Evolutionary conservation across 2,113 vertebrate genomes (phyloP), one percentile per base, ranked within the genome.

Genomic region (Spilogale gracilis): DNA sequence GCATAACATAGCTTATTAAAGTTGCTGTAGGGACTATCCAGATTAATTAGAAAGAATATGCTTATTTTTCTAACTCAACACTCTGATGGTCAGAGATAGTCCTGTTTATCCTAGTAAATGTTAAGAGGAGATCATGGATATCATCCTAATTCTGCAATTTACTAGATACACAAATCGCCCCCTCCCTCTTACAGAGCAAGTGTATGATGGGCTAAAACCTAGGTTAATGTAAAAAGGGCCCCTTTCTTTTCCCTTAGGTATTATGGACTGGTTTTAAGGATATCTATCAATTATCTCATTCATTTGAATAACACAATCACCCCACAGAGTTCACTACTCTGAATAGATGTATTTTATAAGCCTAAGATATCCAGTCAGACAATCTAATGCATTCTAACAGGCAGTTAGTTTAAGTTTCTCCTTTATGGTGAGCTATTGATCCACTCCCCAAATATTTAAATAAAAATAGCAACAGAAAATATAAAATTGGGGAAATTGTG

Each of bases 1-100:
- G 76, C 79, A 85, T 94, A 97, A 96, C 82, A 96, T 95, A 67
- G 56, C 48, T 98, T 97, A 93, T 95, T 98, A 95, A 98, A 97
- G 96, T 95, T 90, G 63, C 73, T 90, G 60, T 97, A 67, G 96
- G 69, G 67, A 98, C 89, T 20, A 95, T 50, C 32, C 74, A 81
- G 92, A 95, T 95, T 97, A 93, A 96, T 98, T 94, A 96, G 52
- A 81, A 97, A 21, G 32, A 97, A 84, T 65, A 84, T 85, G 79
- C 61, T 96, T 97, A 78, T 96, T 97, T 92, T 74, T 98, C 94
- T 71, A 93, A 38, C n/a, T 97, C 56, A 96, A 58, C 32, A 73
- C 95, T 95, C 73, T 67, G 93, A 90, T 86, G 78, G 96, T 92
- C 96, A 97, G 96, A 18, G 61, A 50, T 79, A 90, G 27, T 95